Conservation (phyloP, 2,113 vertebrate genomes). For the Ciconia boyciana region DNA sequence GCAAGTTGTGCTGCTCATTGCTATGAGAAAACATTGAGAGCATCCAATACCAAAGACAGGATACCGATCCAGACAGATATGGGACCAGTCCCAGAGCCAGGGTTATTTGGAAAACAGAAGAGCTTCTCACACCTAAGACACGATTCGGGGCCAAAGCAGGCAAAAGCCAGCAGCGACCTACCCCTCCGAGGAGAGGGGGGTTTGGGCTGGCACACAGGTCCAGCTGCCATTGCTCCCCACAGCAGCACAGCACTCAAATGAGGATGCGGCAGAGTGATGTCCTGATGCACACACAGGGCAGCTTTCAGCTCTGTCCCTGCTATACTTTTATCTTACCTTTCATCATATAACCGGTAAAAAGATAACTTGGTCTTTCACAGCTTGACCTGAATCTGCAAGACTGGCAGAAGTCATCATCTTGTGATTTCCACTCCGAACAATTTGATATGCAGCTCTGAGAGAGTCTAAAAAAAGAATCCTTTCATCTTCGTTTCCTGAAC, state of each 20-base stretch:
- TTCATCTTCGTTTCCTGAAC: conserved; percentile 34
- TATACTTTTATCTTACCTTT: not conserved
- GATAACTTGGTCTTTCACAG: conserved; percentile 6
- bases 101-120: fast-evolving
- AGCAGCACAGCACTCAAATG: fast-evolving
- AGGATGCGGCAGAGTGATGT: fast-evolving
- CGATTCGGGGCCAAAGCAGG: not conserved
- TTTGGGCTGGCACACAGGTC: not conserved
- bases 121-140: not conserved
- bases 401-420: conserved; percentile 23
- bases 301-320: not conserved
- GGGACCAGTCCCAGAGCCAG: not conserved
- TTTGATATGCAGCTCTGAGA: conserved; percentile 38
- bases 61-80: fast-evolving
- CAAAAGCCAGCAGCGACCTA: fast-evolving
- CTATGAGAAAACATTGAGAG: not conserved
- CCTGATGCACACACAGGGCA: not conserved
- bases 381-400: conserved; percentile 23
- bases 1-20: not conserved
- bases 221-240: fast-evolving
- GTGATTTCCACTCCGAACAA: not conserved
- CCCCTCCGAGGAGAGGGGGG: fast-evolving
- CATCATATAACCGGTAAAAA: not conserved
- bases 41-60: not conserved
- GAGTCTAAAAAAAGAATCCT: conserved; percentile 32